Base-by-base conservation (phyloP, 1,140 invertebrate genomes). In the Schlechtendalia chinensis region DNA sequence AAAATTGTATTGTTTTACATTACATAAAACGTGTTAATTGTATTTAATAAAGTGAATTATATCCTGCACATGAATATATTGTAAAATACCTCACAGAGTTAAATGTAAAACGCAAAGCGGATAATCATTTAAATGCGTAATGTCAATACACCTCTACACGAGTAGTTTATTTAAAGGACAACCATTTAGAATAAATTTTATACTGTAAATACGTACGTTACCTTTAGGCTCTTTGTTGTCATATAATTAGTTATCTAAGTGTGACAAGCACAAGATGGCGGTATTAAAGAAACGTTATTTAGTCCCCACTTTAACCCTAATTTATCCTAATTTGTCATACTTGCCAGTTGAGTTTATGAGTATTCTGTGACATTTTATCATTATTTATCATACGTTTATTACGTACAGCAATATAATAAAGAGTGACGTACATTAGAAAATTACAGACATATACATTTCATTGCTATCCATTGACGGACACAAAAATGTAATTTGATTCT, bases 251-350 rank as follows among this genome's bases (percentile, higher is more conserved):
- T 74, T n/a, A 56, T 39, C 17, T 17, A 29, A 56, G 27, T 56
- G 17, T 3, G 19, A 74, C 29, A 6, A 29, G 5, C 27, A 32
- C n/a, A 63, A 63, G 53, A 19, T 4, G 29, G 3, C 12, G 4
- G 11, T 56, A 4, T 74, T 6, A 74, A 56, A 56, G 27, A 39
- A 74, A 56, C 71, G 5, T 74, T 58, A 12, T 74, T 54, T 74
- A 29, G 56, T 56, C 53, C 22, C 19, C n/a, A n/a, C 19, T 56
- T 54, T 39, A 56, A 56, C 53, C 53, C 53, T 56, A 74, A 56
- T 74, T 74, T 74, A 12, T 29, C 71, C 19, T 32, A 74, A 74
- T 74, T 74, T 27, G 53, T 74, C 53, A 58, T 39, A n/a, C 17
- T 29, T 17, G 24, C 24, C 50, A 29, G 47, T 74, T 19, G 27